Evolutionary conservation across 2,888 invertebrate species (phyloP), one percentile per base, ranked within the genome.

Genomic region (Cetonia aurata): DNA sequence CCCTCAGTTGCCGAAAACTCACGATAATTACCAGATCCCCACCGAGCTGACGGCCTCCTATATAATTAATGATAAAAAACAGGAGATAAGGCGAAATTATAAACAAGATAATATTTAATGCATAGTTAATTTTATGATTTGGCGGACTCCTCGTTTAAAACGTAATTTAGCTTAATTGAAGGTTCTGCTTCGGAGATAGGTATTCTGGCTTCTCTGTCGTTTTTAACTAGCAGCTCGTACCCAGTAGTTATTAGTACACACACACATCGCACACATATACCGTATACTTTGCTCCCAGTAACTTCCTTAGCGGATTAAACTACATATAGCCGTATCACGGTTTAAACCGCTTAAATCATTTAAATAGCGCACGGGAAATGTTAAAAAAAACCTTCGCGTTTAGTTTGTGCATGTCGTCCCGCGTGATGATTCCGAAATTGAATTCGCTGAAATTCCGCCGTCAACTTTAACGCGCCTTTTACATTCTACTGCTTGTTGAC

Each of bases 91-190:
- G 67, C 67, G 67, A 67, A 67, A 67, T 67, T 67, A 69, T 69
- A 69, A 69, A 69, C 57, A 59, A 69, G 69, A 69, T 69, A 69
- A 69, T 19, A 50, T 69, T 69, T 69, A 69, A 69, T 69, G 69
- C 69, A 69, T 69, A 69, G 69, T 69, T 69, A 59, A 69, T 69
- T 67, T 67, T 67, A 67, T 67, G 67, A 67, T 67, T 55, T 56
- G 55, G 67, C 46, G 67, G 67, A 55, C 67, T 67, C 25, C 25
- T 25, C 67, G 56, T 67, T 67, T 67, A 67, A 67, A 67, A 67
- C 46, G 67, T 67, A 67, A 67, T 67, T 55, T 67, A 44, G 42
- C 52, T 44, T 67, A 67, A 67, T 67, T 67, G 67, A 55, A 13
- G 67, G 67, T 67, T 67, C 55, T 55, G 62, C 46, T 6, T 53